Evolutionary conservation across 35 echinoderm and acorn worm species (phyloP).

Genomic region (Patiria miniata): DNA sequence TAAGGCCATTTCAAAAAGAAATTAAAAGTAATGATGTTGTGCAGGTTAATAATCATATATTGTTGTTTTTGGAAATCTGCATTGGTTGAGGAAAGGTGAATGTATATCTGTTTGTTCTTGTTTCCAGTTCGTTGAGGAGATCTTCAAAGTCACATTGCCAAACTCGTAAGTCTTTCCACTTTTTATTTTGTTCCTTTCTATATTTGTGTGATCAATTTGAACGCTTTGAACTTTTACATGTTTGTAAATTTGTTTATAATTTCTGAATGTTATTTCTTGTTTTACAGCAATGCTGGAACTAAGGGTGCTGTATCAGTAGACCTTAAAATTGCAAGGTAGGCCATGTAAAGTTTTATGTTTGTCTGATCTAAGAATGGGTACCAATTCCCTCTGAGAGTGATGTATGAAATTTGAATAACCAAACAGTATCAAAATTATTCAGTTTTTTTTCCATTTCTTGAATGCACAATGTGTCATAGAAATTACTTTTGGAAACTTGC

Average conservation of each 20-base stretch:
- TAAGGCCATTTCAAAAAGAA: neutral
- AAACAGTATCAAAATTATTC: no score
- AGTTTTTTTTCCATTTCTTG: no score
- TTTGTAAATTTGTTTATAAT: no score
- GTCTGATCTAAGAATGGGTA: neutral
- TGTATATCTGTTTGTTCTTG: neutral
- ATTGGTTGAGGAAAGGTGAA: no score
- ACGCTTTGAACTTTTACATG: no score
- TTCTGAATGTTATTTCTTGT: no score
- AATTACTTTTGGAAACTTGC: no score
- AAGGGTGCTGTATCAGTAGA: conserved; percentile 67
- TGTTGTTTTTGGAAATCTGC: no score
- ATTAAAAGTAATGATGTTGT: neutral
- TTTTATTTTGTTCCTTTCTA: neutral
- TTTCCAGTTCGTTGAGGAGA: conserved; percentile 87
- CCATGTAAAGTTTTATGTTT: neutral
- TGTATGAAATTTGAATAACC: no score
- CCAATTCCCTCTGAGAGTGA: no score
- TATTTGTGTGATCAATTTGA: neutral
- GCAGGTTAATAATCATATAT: no score
- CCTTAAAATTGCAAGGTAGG: conserved; percentile 88
- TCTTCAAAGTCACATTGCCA: conserved; percentile 98
- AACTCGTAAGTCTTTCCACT: conserved; percentile 77
- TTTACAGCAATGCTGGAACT: conserved; percentile 78
- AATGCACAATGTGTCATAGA: no score